These are phyloP conservation scores for Helicoverpa assulta DNA, from an alignment of 2,888 invertebrate species.

Conservation along the genomic window DNA sequence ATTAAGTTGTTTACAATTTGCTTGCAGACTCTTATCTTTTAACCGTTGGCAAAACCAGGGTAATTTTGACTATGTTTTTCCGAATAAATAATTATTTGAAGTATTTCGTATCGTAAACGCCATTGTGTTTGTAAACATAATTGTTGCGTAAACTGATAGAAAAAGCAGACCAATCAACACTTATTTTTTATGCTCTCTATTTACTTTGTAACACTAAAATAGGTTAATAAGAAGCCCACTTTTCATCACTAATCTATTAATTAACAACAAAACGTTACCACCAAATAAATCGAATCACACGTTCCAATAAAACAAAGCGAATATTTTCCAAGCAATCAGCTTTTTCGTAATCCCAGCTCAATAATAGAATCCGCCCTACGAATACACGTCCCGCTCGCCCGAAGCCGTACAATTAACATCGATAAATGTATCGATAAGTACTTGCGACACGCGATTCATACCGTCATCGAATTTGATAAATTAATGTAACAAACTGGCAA, in stretches of 20 bases:
- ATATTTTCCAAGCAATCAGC: slow-evolving; percentile 29
- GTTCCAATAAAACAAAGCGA: slow-evolving; percentile 7
- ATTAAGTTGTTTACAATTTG: slow-evolving; percentile 1
- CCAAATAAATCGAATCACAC: not conserved
- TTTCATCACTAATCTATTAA: not conserved
- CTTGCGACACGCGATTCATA: slow-evolving; percentile 26
- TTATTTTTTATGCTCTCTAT: too few relatives aligned
- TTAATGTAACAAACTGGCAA: slow-evolving; percentile 21
- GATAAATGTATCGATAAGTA: slow-evolving; percentile 39
- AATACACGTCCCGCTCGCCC: slow-evolving; percentile 30
- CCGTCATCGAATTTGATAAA: slow-evolving; percentile 29
- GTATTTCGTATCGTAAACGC: too few relatives aligned
- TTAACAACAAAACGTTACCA: not conserved
- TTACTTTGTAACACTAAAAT: too few relatives aligned
- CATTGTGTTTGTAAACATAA: too few relatives aligned
- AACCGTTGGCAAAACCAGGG: not conserved
- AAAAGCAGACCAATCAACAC: too few relatives aligned
- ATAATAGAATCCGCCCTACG: slow-evolving; percentile 32
- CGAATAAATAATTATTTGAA: not conserved
- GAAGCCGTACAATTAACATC: slow-evolving; percentile 43
- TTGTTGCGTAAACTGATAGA: too few relatives aligned
- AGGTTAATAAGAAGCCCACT: too few relatives aligned
- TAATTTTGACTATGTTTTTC: not conserved
- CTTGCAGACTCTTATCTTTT: not conserved
- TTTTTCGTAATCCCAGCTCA: slow-evolving; percentile 40